These are phyloP conservation scores for Zele albiditarsus DNA, from an alignment of 2,888 invertebrate species.

Conservation along the genomic window DNA sequence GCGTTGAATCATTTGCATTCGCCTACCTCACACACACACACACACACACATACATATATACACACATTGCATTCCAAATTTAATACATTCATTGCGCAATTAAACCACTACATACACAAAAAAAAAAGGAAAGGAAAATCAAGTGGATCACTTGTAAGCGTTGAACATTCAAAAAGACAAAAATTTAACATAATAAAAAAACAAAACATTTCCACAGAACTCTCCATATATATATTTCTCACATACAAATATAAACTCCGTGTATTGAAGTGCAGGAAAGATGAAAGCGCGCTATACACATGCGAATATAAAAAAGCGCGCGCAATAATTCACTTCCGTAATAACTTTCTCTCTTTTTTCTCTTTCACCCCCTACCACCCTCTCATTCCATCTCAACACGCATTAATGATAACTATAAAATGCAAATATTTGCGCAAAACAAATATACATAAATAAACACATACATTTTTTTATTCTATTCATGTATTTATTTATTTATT, in stretches of 20 bases:
- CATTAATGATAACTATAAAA: slow-evolving; percentile 45
- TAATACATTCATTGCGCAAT: background rate
- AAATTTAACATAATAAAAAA: background rate
- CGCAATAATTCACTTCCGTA: slow-evolving; percentile 52
- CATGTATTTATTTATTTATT: too few species aligned
- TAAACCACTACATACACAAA: background rate
- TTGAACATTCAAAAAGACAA: too few species aligned
- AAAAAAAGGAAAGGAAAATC: too few species aligned
- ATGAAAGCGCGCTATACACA: slow-evolving; percentile 43
- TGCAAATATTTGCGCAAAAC: slow-evolving; percentile 19
- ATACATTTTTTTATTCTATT: background rate
- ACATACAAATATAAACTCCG: background rate
- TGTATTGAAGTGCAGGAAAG: slow-evolving; percentile 40
- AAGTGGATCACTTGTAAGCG: too few species aligned
- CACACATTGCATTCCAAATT: background rate
- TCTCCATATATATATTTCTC: background rate
- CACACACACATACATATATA: too few species aligned
- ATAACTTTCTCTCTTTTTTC: slow-evolving; percentile 50
- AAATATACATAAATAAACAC: background rate
- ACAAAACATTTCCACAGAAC: background rate
- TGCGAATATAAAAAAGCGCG: slow-evolving; percentile 38
- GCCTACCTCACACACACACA: background rate
- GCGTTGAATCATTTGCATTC: slow-evolving; percentile 2
- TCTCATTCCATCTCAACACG: background rate
- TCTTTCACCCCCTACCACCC: background rate